These are phyloP conservation scores for Cirrhinus molitorella DNA, from an alignment of 2,797 vertebrate genomes.

Conservation along the genomic window DNA sequence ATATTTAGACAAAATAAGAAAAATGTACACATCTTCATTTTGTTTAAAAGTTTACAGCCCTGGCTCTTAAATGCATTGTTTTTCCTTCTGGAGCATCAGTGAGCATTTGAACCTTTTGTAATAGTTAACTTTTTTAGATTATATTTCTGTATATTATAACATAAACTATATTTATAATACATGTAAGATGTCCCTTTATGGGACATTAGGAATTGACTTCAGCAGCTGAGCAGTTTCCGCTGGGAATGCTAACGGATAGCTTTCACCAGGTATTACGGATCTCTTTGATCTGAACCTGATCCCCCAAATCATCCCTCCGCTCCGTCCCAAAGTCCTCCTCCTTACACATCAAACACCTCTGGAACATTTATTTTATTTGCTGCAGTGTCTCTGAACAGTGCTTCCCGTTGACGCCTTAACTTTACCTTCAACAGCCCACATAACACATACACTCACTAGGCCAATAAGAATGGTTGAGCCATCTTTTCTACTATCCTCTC, in stretches of 20 bases:
- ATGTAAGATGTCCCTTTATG: not conserved
- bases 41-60: no score
- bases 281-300: constrained; percentile 63
- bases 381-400: constrained; percentile 8
- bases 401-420: not conserved
- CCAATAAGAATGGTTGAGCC: constrained; percentile 64
- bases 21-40: no score
- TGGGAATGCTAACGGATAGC: not conserved
- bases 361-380: constrained; percentile 9
- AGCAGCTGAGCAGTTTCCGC: not conserved
- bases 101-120: no score
- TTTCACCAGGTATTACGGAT: constrained; percentile 42
- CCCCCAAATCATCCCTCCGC: constrained; percentile 60
- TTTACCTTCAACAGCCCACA: not conserved
- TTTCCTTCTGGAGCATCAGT: no score
- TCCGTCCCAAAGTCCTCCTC: not conserved
- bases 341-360: constrained; percentile 15
- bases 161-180: not conserved
- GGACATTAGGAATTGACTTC: not conserved
- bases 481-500: constrained; percentile 49
- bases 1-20: no score
- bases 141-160: no score
- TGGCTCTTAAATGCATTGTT: no score
- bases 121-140: no score
- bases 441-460: constrained; percentile 68